Percentiles rank a stretch among this genome's conserved stretches.
phyloP scores from a whole-genome alignment of 2,888 invertebrate species.

The Coremacera marginata region DNA sequence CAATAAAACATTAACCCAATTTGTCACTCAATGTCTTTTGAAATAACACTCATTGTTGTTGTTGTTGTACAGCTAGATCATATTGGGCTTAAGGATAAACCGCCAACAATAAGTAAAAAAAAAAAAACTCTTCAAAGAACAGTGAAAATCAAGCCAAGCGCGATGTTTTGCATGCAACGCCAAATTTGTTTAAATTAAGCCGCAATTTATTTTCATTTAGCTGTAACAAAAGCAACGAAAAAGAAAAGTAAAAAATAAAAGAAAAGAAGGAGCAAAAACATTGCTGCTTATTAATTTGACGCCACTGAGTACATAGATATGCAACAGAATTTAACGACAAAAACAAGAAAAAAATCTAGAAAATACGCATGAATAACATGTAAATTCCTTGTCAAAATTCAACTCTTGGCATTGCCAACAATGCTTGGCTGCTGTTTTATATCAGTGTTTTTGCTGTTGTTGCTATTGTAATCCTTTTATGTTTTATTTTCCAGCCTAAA shows the following conservation, averaged over 20 bases:
- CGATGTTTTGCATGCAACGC: neutral
- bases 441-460: no score
- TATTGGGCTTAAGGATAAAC: neutral
- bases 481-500: no score
- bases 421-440: no score
- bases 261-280: neutral
- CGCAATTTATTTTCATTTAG: neutral
- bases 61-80: neutral
- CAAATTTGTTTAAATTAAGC: neutral
- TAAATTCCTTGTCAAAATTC: neutral
- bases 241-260: neutral
- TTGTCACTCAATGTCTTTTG: neutral
- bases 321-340: neutral
- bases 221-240: neutral
- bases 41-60: no score
- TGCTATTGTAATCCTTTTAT: no score
- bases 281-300: constrained; percentile 3
- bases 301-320: neutral
- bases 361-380: neutral
- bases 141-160: neutral
- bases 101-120: neutral
- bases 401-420: neutral
- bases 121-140: neutral
- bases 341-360: neutral
- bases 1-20: neutral